Percentiles rank a stretch among this genome's conserved stretches.
Evolutionary conservation across 2,888 invertebrate species (phyloP).

Genomic region (Syritta pipiens): DNA sequence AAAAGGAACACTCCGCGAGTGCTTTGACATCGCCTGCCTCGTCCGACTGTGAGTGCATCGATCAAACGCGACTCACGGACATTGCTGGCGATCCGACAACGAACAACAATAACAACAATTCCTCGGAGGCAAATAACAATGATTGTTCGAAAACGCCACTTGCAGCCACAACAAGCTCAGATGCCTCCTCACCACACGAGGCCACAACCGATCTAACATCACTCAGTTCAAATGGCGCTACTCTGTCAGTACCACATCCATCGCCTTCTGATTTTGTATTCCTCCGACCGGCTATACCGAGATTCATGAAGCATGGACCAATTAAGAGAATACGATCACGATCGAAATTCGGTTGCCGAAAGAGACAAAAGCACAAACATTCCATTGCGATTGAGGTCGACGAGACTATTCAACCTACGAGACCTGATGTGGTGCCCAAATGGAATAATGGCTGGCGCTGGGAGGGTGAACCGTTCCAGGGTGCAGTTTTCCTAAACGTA

Average conservation of each 20-base stretch:
- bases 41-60: slow-evolving; percentile 29
- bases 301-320: slow-evolving; percentile 68
- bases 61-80: slow-evolving; percentile 56
- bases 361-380: slow-evolving; percentile 76
- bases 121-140: slow-evolving; percentile 47
- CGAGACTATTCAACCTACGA: slow-evolving; percentile 79
- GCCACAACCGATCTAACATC: slow-evolving; percentile 19
- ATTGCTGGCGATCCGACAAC: slow-evolving; percentile 9
- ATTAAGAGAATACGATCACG: slow-evolving; percentile 77
- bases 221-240: slow-evolving; percentile 35
- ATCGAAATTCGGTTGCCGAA: slow-evolving; percentile 77
- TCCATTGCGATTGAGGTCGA: slow-evolving; percentile 78
- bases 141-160: slow-evolving; percentile 35
- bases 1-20: slow-evolving; percentile 18
- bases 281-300: slow-evolving; percentile 73
- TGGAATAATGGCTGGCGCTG: slow-evolving; percentile 97
- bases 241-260: slow-evolving; percentile 39
- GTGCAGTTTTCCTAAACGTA: slow-evolving; percentile 93
- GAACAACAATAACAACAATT: slow-evolving; percentile 38
- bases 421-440: slow-evolving; percentile 81
- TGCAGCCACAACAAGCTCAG: slow-evolving; percentile 16
- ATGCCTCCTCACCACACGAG: slow-evolving; percentile 11
- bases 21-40: slow-evolving; percentile 28
- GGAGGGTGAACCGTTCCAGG: slow-evolving; percentile 91
- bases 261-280: slow-evolving; percentile 75